Conservation (phyloP, 53 echinoderm and acorn worm genomes). For the Temnopleurus reevesii region DNA sequence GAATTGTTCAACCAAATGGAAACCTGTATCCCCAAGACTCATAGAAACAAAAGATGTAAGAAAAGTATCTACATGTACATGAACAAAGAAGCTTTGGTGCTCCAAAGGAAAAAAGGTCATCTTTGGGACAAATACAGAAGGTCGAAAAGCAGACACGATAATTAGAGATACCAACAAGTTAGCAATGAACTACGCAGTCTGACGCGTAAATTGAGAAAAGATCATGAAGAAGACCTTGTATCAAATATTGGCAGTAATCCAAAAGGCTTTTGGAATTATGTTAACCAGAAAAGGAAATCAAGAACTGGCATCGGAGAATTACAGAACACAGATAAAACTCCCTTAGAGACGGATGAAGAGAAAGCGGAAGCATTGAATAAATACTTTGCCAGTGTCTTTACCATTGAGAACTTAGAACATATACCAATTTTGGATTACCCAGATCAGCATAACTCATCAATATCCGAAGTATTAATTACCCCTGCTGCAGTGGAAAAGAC, state of each 20-base stretch:
- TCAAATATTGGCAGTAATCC: neutral
- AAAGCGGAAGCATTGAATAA: neutral
- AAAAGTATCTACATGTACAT: neutral
- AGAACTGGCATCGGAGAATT: neutral
- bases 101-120: neutral
- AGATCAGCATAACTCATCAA: neutral
- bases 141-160: neutral
- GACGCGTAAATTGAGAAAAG: neutral
- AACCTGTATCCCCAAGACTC: neutral
- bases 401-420: neutral
- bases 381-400: slow-evolving; percentile 5
- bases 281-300: neutral
- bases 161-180: neutral
- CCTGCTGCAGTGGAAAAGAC: neutral
- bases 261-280: neutral
- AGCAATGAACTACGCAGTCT: neutral
- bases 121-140: neutral
- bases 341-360: neutral
- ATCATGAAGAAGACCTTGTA: neutral
- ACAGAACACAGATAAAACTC: neutral
- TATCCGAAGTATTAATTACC: neutral
- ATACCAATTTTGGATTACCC: neutral
- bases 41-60: neutral
- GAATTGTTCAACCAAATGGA: neutral
- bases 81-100: neutral